A percentile compares a stretch with the other conserved stretches of the same genome.
Conservation (phyloP, 2,113 vertebrate genomes). For the Apteryx mantelli region DNA sequence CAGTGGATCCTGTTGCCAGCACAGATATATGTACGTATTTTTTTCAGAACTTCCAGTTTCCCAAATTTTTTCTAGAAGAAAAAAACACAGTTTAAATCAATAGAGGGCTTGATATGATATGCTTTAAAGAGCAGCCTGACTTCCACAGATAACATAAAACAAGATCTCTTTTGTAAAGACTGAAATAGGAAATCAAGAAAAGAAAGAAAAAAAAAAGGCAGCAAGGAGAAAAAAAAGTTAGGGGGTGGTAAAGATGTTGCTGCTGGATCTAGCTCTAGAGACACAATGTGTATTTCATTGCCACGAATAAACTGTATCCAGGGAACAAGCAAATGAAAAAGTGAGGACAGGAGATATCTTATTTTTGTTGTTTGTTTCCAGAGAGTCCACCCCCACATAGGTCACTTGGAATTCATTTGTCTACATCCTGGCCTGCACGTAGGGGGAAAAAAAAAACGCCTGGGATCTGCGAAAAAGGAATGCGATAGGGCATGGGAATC, state of each 20-base stretch:
- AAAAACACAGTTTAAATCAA: background rate
- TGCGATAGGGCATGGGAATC: slow-evolving; percentile 96
- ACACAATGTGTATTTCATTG: slow-evolving; percentile 74
- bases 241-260: slow-evolving; percentile 42
- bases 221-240: background rate
- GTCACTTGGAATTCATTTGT: slow-evolving; percentile 93
- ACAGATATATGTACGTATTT: background rate
- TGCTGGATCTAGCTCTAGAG: slow-evolving; percentile 65
- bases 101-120: background rate
- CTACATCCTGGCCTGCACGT: slow-evolving; percentile 90
- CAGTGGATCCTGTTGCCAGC: background rate
- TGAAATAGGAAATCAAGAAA: slow-evolving; percentile 23
- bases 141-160: slow-evolving; percentile 36
- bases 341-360: slow-evolving; percentile 84
- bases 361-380: slow-evolving; percentile 81
- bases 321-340: slow-evolving; percentile 85
- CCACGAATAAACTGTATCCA: slow-evolving; percentile 78
- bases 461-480: slow-evolving; percentile 91
- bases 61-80: background rate
- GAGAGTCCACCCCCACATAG: slow-evolving; percentile 89
- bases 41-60: background rate
- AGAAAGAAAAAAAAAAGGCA: background rate
- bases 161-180: slow-evolving; percentile 38
- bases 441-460: slow-evolving; percentile 79
- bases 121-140: slow-evolving; percentile 7